Conservation (phyloP, 2,888 invertebrate genomes). For the Palloptera scutellata region DNA sequence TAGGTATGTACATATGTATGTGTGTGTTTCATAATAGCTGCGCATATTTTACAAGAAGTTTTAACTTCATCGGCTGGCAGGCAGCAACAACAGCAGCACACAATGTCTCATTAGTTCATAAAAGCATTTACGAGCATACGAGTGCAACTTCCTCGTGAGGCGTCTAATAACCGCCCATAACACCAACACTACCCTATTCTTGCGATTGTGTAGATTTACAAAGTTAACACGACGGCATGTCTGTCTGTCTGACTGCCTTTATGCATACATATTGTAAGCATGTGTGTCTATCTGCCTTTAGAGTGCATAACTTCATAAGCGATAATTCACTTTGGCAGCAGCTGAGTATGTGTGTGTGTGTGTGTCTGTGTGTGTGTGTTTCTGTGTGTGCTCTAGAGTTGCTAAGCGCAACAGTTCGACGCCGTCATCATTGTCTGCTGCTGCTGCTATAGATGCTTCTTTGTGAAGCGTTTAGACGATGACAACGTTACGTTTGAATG, state of each 20-base stretch:
- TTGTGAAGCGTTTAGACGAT: too few relatives aligned
- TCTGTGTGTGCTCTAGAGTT: neutral
- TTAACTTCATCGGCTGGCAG: neutral
- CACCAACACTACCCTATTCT: too few relatives aligned
- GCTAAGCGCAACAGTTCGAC: constrained; percentile 6
- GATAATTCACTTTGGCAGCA: constrained; percentile 27
- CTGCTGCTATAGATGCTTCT: too few relatives aligned
- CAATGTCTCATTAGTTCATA: too few relatives aligned
- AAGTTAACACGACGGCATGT: neutral
- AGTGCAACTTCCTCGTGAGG: too few relatives aligned
- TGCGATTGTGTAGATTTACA: too few relatives aligned
- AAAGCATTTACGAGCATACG: too few relatives aligned
- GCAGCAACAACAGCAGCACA: too few relatives aligned
- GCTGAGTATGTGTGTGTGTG: neutral
- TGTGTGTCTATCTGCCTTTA: neutral
- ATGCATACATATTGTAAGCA: neutral
- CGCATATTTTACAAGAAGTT: neutral
- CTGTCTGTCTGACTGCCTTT: neutral
- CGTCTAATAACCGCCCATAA: too few relatives aligned
- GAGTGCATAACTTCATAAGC: constrained; percentile 11
- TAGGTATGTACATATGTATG: neutral
- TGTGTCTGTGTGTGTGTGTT: neutral
- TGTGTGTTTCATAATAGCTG: neutral
- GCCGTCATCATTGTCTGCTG: neutral
- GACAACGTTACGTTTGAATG: too few relatives aligned